Conservation (phyloP, 2,888 invertebrate genomes). For the Cryptosula pallasiana region DNA sequence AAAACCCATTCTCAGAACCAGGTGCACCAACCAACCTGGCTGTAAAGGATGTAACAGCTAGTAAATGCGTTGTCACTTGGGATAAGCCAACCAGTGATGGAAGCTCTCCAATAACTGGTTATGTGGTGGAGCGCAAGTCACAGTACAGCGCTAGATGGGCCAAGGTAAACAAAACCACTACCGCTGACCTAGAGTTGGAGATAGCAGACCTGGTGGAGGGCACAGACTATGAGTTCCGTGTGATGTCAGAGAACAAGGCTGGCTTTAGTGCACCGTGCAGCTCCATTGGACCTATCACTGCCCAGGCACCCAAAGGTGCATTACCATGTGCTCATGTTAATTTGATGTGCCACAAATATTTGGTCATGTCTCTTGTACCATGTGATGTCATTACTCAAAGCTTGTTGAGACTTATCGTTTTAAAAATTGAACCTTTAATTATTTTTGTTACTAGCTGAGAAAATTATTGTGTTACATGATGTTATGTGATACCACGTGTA, state of each 20-base stretch:
- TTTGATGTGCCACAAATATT: too few species aligned
- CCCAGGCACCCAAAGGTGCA: slow-evolving; percentile 26
- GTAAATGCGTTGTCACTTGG: slow-evolving; percentile 26
- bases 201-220: slow-evolving; percentile 29
- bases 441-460: too few species aligned
- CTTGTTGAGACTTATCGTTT: too few species aligned
- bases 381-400: too few species aligned
- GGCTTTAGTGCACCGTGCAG: slow-evolving; percentile 29
- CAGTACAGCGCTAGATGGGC: slow-evolving; percentile 85
- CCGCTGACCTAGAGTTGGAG: background rate
- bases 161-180: slow-evolving; percentile 78
- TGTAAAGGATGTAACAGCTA: slow-evolving; percentile 23
- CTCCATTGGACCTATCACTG: slow-evolving; percentile 27
- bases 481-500: too few species aligned
- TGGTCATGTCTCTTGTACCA: too few species aligned
- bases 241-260: slow-evolving; percentile 33
- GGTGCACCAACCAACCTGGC: slow-evolving; percentile 26
- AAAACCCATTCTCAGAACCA: slow-evolving; percentile 24
- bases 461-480: too few species aligned
- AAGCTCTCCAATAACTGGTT: slow-evolving; percentile 46
- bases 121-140: slow-evolving; percentile 48
- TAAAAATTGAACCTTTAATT: too few species aligned
- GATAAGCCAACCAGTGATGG: slow-evolving; percentile 34
- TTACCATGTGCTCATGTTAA: too few species aligned
- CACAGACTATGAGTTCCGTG: slow-evolving; percentile 32